Conservation (phyloP, 1,140 invertebrate genomes). For the Drosophila grimshawi region DNA sequence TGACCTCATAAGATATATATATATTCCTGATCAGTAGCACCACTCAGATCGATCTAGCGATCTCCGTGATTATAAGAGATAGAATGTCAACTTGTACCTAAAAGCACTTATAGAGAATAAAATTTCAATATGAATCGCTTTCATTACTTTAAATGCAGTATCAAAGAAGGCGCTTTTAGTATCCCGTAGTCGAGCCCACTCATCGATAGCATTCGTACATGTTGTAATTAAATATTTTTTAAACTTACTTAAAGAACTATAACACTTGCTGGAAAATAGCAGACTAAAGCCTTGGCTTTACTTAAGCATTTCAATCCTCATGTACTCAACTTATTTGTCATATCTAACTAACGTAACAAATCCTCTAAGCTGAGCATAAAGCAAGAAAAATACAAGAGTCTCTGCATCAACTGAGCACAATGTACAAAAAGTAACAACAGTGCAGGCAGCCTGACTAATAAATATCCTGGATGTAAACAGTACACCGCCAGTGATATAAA, state of each 20-base stretch:
- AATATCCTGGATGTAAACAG: background rate
- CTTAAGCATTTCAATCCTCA: background rate
- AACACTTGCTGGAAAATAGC: background rate
- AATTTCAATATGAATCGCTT: too few relatives aligned
- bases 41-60: too few relatives aligned
- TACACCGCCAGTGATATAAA: too few relatives aligned
- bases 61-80: too few relatives aligned
- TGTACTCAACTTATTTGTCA: constrained; percentile 11
- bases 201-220: too few relatives aligned
- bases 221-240: background rate
- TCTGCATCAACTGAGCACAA: constrained; percentile 1
- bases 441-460: background rate
- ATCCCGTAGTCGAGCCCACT: too few relatives aligned
- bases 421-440: background rate
- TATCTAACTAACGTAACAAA: constrained; percentile 27
- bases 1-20: too few relatives aligned
- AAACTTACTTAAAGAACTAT: background rate
- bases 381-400: constrained; percentile 3
- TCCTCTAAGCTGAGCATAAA: constrained; percentile 28
- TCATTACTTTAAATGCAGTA: too few relatives aligned
- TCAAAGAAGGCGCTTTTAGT: too few relatives aligned
- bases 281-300: background rate
- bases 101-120: too few relatives aligned
- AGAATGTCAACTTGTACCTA: too few relatives aligned
- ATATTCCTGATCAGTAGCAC: too few relatives aligned